A percentile compares a stretch with the other conserved stretches of the same genome.
phyloP scores from a whole-genome alignment of 2,113 vertebrate genomes.

The Mesitornis unicolor region DNA sequence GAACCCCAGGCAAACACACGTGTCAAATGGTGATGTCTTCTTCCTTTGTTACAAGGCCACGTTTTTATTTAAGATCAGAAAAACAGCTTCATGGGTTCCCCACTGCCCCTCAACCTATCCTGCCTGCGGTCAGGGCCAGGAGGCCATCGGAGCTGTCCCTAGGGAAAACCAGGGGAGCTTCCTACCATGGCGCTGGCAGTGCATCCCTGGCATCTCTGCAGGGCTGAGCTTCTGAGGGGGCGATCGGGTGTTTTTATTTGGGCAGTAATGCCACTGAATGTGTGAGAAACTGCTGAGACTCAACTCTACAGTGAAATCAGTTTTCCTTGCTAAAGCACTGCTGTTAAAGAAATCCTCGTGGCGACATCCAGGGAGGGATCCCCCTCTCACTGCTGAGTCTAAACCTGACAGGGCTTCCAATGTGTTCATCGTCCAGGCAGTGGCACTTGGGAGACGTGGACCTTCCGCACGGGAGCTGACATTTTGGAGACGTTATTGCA shows the following conservation, averaged over 20 bases:
- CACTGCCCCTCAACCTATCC: background rate
- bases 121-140: background rate
- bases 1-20: no score
- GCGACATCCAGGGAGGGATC: background rate
- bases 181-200: background rate
- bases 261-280: background rate
- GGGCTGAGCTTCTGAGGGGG: background rate
- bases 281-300: background rate
- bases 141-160: fast-evolving
- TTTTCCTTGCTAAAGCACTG: background rate
- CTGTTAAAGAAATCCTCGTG: background rate
- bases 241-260: background rate
- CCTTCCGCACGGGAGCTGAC: background rate
- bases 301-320: background rate
- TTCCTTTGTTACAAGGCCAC: background rate
- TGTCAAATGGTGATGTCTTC: no score
- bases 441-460: fast-evolving
- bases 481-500: background rate
- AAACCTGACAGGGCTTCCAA: background rate
- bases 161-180: background rate
- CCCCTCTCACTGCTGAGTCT: background rate
- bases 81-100: background rate
- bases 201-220: background rate
- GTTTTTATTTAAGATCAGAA: background rate
- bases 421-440: background rate